Evolutionary conservation across 2,888 invertebrate genomes (phyloP).

Genomic region (Tinea trinotella): DNA sequence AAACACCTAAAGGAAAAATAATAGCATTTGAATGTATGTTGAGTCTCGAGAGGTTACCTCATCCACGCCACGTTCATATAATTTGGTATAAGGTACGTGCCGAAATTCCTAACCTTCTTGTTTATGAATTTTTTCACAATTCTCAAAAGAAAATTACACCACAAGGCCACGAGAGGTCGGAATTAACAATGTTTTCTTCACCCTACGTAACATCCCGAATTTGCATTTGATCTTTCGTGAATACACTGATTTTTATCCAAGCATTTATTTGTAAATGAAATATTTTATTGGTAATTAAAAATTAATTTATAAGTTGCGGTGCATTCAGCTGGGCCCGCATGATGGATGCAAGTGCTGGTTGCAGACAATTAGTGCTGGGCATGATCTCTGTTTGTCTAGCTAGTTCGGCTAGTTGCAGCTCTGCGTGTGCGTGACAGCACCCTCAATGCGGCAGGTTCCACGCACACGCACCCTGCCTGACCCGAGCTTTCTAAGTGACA

Average conservation of each 20-base stretch:
- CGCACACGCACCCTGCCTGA: too few species aligned
- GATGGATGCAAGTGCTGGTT: too few species aligned
- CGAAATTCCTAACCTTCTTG: conserved; percentile 8
- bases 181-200: background rate
- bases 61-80: conserved; percentile 9
- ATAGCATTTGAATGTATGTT: background rate
- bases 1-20: background rate
- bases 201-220: background rate
- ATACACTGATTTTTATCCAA: background rate
- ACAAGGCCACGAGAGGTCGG: background rate
- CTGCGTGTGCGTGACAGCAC: too few species aligned
- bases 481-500: too few species aligned
- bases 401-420: too few species aligned
- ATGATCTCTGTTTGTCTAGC: too few species aligned
- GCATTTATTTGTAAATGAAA: too few species aligned
- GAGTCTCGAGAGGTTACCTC: conserved; percentile 6
- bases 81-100: conserved; percentile 17
- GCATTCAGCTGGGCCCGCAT: too few species aligned
- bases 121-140: conserved; percentile 17
- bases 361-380: too few species aligned
- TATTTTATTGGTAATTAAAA: too few species aligned
- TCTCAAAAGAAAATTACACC: conserved; percentile 14
- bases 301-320: too few species aligned
- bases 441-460: too few species aligned
- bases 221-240: background rate